These are phyloP conservation scores for Nicator chloris DNA, from an alignment of 2,113 vertebrate genomes.

Conservation along the genomic window DNA sequence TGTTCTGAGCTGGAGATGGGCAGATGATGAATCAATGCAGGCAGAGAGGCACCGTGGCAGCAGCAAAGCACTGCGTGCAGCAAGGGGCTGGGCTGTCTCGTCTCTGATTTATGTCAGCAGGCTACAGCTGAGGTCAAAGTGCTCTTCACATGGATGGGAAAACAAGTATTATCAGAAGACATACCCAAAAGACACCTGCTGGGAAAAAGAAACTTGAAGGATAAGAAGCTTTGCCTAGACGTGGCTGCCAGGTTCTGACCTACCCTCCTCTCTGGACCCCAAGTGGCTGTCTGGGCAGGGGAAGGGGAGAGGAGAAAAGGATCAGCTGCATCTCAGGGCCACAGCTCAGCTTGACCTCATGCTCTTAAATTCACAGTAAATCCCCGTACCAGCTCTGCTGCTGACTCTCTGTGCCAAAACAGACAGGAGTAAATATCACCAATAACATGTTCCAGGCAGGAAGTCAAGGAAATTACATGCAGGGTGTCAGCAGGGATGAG, in stretches of 20 bases:
- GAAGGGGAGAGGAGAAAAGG: neutral
- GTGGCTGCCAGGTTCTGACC: neutral
- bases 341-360: neutral
- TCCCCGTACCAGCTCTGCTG: neutral
- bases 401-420: neutral
- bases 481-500: neutral
- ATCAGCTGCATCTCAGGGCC: neutral
- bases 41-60: neutral
- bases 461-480: neutral
- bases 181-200: neutral
- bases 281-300: neutral
- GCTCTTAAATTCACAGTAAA: neutral
- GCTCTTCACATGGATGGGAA: neutral
- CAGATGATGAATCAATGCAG: neutral
- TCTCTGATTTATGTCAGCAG: neutral
- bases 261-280: neutral
- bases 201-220: neutral
- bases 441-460: neutral
- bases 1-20: neutral
- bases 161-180: neutral
- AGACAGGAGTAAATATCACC: neutral
- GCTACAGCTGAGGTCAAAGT: neutral
- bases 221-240: neutral
- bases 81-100: neutral
- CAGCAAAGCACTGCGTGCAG: fast-evolving